Evolutionary conservation across 2,113 vertebrate species (phyloP), one percentile per base, ranked within the genome.

Genomic region (Pseudorhombus dupliciocellatus): DNA sequence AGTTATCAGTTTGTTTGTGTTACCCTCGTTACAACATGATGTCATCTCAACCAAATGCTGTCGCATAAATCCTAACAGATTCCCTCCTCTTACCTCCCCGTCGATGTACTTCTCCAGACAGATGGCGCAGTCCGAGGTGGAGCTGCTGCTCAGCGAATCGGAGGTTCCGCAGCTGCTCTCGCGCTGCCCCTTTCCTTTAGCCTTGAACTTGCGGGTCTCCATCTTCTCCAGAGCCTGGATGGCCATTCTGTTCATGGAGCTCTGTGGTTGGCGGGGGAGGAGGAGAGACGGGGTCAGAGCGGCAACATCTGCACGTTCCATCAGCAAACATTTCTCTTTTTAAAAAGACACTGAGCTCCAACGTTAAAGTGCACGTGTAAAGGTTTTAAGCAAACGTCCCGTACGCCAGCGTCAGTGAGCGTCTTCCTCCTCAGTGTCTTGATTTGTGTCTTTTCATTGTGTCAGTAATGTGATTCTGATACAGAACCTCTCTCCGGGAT

Each of bases 21-120:
- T 28, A 28, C 5, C 5, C 26, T 28, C n/a, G 26, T 28, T 28
- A 28, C 5, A 28, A 28, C 26, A 28, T 28, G 5, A 28, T 28
- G 26, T 28, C 5, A 28, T 28, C 26, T 28, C 26, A 28, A 28
- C 26, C 26, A 28, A 28, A 28, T 8, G 37, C 2, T 4, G 8
- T 8, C 37, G 37, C 1, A 18, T 18, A 4, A 18, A 44, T 44
- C 42, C 15, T 4, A 18, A 34, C 31, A 34, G 31, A 10, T 34
- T 3, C 9, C 2, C 15, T 46, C 5, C 18, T 26, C 78, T 92
- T 87, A 99, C 98, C 98, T 99, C 98, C 57, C 98, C 98, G 0
- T 99, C 98, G 0, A 97, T 95, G 93, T 99, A 99, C 87, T 97
- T 98, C 92, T 99, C 98, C 83, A 99, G 93, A 86, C 98, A 99